Evolutionary conservation across 2,113 vertebrate species (phyloP), one percentile per base, ranked within the genome.

Genomic region (Sinocyclocheilus anophthalmus): DNA sequence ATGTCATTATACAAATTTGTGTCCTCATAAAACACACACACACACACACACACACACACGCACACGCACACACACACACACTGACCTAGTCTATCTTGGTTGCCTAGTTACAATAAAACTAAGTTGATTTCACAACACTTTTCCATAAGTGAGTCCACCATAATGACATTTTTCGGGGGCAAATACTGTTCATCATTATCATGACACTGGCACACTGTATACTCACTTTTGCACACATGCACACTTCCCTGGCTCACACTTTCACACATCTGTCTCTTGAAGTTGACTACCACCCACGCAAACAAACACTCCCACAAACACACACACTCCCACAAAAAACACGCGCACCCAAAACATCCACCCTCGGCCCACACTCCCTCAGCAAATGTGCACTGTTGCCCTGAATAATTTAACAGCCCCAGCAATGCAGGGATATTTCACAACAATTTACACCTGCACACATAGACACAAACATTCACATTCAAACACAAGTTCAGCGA

Each of bases 331-430:
- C n/a, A n/a, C n/a, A n/a, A n/a, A n/a, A n/a, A n/a, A n/a, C n/a
- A n/a, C n/a, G n/a, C n/a, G n/a, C 75, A 73, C 14, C n/a, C 72
- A 75, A 33, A 33, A 87, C 45, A 86, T 81, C 78, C 37, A 63
- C 50, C 65, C n/a, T 53, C 67, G 13, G 33, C 76, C 48, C 88
- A 85, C 80, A 72, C 83, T 82, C 24, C 48, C 78, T 30, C 59
- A 69, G 65, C 79, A 69, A 75, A 73, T 82, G 67, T 84, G 81
- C 76, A 39, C 76, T 84, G 76, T 84, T 84, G n/a, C 55, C 69
- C 82, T 89, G 86, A 87, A 89, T 89, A 85, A 89, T 89, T 89
- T 87, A 89, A 77, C 69, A 76, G 81, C 26, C 53, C 72, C 75
- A 84, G 87, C 65, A 86, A 83, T 50, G 79, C 79, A 67, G 24